Conservation (phyloP, 1,140 invertebrate species). For the Neodiprion lecontei region DNA sequence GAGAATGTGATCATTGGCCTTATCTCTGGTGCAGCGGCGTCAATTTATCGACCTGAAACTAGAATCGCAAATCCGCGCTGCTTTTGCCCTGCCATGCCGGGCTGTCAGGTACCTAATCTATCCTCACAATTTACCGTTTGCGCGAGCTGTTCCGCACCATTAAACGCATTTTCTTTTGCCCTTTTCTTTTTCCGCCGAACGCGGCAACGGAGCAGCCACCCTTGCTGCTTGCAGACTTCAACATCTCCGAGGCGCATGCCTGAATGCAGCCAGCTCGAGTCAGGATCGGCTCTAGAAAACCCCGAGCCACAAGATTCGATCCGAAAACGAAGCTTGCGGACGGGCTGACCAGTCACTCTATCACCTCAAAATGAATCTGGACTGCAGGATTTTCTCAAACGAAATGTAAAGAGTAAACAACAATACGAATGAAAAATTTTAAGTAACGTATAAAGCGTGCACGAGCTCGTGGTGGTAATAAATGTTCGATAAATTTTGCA, state of each 20-base stretch:
- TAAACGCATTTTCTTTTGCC: conserved; percentile 25
- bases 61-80: neutral
- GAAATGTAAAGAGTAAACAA: no score
- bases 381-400: no score
- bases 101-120: neutral
- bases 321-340: neutral
- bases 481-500: no score
- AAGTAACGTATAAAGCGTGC: no score
- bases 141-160: conserved; percentile 27
- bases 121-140: conserved; percentile 1
- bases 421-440: no score
- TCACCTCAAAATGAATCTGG: no score
- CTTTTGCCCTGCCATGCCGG: neutral
- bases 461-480: no score
- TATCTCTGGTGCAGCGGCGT: no score
- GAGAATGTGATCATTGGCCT: no score
- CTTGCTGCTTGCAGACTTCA: neutral
- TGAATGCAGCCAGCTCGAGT: conserved; percentile 25
- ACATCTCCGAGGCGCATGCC: conserved; percentile 35
- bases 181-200: neutral
- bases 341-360: no score
- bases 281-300: conserved; percentile 29
- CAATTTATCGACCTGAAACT: neutral
- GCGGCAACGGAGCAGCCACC: neutral
- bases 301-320: neutral